A percentile compares a stretch with the other conserved stretches of the same genome.
These are phyloP conservation scores for Beaufortia kweichowensis DNA, from an alignment of 2,113 vertebrate genomes.

Conservation along the genomic window DNA sequence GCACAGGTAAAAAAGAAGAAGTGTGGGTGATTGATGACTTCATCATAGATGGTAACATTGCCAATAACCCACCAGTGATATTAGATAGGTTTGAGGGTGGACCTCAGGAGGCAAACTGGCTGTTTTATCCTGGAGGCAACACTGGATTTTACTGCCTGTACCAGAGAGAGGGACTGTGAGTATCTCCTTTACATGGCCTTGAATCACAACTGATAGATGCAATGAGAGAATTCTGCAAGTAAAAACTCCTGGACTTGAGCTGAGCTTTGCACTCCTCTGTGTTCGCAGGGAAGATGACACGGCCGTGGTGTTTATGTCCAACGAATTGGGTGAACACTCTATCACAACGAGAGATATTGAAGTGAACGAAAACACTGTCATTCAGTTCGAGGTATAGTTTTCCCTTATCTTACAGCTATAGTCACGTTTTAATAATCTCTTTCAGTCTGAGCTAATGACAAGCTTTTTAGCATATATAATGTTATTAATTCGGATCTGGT, in stretches of 20 bases:
- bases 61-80: constrained; percentile 84
- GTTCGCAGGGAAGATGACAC: constrained; percentile 88
- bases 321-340: constrained; percentile 93
- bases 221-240: too few species aligned
- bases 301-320: constrained; percentile 97
- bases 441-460: background rate
- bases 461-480: background rate
- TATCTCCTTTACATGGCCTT: constrained; percentile 41
- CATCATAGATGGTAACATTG: constrained; percentile 90
- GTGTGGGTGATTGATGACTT: constrained; percentile 98
- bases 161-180: constrained; percentile 91
- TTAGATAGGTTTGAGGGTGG: constrained; percentile 92
- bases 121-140: constrained; percentile 96
- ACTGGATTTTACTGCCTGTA: constrained; percentile 95
- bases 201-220: background rate
- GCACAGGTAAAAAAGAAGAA: constrained; percentile 96
- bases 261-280: background rate
- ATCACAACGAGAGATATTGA: constrained; percentile 92
- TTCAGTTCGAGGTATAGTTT: constrained; percentile 93
- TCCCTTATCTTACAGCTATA: background rate
- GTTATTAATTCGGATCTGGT: background rate
- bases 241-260: too few species aligned
- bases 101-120: constrained; percentile 90
- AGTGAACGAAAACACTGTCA: constrained; percentile 94
- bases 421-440: background rate